These are phyloP conservation scores for Tiliacea citrago DNA, from an alignment of 2,888 invertebrate genomes.

Conservation along the genomic window DNA sequence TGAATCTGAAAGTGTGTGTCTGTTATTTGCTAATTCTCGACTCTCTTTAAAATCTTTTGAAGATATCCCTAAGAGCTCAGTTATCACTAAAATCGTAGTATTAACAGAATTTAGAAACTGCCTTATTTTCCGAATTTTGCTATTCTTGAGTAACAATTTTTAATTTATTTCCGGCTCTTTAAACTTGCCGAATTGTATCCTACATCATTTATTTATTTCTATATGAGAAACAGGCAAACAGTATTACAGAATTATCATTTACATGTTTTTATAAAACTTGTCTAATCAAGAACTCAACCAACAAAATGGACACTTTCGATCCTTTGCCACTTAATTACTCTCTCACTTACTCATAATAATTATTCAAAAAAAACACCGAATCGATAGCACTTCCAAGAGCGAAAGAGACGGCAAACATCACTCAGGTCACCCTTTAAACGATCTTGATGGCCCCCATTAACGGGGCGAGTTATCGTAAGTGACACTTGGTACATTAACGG, in stretches of 20 bases:
- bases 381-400: slow-evolving; percentile 41
- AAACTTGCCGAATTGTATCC: background rate
- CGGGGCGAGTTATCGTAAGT: slow-evolving; percentile 76
- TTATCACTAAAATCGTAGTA: background rate
- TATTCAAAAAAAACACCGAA: slow-evolving; percentile 35
- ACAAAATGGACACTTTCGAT: background rate
- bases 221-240: background rate
- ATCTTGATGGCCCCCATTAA: slow-evolving; percentile 76
- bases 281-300: background rate
- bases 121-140: background rate
- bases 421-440: slow-evolving; percentile 69
- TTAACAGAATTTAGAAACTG: background rate
- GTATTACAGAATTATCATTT: background rate
- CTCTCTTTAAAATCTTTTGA: background rate
- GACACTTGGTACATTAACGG: slow-evolving; percentile 77
- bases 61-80: background rate
- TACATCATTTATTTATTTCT: background rate
- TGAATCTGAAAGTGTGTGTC: background rate
- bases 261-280: slow-evolving; percentile 8
- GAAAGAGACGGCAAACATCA: slow-evolving; percentile 57
- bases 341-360: slow-evolving; percentile 17
- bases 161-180: background rate
- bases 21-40: background rate
- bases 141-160: background rate
- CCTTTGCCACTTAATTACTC: background rate